Conservation (phyloP, 2,888 invertebrate genomes). For the Xestoiulus laeticollis region DNA sequence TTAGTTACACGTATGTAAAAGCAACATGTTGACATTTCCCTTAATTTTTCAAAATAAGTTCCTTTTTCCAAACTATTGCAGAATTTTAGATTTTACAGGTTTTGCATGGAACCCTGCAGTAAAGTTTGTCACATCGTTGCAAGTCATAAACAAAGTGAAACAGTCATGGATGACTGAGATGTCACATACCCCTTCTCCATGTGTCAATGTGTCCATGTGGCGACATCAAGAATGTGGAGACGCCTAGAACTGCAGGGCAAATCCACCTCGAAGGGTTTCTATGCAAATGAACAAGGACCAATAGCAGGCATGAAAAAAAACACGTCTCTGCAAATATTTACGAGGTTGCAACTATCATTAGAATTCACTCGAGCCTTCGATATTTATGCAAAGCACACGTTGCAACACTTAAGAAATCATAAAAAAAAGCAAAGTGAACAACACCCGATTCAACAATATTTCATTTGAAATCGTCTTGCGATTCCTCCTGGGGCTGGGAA, state of each 20-base stretch:
- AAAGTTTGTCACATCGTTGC: too few species aligned
- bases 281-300: neutral
- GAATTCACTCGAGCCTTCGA: conserved; percentile 32
- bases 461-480: conserved; percentile 24
- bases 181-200: neutral
- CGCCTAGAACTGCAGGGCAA: neutral
- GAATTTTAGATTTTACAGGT: too few species aligned
- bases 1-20: too few species aligned
- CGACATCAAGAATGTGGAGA: neutral
- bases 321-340: conserved; percentile 19
- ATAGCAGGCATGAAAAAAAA: neutral
- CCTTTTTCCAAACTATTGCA: too few species aligned
- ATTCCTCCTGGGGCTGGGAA: neutral
- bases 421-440: conserved; percentile 31
- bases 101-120: too few species aligned
- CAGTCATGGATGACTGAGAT: too few species aligned
- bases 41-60: too few species aligned
- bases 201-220: neutral
- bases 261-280: neutral
- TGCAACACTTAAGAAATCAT: conserved; percentile 41
- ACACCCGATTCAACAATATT: conserved; percentile 34
- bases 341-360: neutral
- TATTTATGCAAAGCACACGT: conserved; percentile 35
- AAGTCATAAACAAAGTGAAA: too few species aligned
- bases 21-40: too few species aligned